Percentiles rank a stretch among this genome's conserved stretches.
phyloP scores from a whole-genome alignment of 1,140 invertebrate genomes.

The Colletes latitarsis region DNA sequence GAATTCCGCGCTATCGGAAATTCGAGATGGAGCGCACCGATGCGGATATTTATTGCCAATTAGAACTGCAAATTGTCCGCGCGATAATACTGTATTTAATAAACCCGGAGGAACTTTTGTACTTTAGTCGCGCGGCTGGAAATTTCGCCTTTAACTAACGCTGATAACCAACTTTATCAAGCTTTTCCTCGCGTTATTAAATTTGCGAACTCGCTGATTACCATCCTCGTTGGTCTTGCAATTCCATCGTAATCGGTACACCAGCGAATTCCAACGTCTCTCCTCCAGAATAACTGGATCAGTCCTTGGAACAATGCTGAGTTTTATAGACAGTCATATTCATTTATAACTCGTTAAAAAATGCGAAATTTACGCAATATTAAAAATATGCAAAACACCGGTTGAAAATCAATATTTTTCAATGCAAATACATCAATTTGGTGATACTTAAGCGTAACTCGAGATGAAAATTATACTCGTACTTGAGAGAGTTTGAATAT shows the following conservation, averaged over 20 bases:
- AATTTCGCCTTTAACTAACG: conserved; percentile 3
- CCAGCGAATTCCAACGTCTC: background rate
- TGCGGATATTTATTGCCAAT: conserved; percentile 28
- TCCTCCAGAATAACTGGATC: background rate
- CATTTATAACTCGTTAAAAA: no score
- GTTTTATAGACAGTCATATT: no score
- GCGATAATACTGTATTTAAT: conserved; percentile 29
- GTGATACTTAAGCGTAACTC: no score
- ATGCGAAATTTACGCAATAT: no score
- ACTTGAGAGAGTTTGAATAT: no score
- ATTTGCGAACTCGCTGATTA: conserved; percentile 20
- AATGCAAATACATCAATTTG: no score
- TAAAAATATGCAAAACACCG: no score
- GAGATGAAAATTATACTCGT: no score
- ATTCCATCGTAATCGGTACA: background rate
- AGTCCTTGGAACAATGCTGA: background rate
- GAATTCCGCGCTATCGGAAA: background rate
- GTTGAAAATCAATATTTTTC: no score
- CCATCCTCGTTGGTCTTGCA: background rate
- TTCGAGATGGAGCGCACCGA: no score
- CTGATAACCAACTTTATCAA: conserved; percentile 36
- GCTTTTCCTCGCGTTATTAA: conserved; percentile 33
- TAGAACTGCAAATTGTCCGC: conserved; percentile 22
- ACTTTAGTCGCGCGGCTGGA: background rate
- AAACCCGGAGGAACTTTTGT: conserved; percentile 9